These are phyloP conservation scores for Coregonus ussuriensis DNA, from an alignment of 2,797 vertebrate genomes.

Conservation along the genomic window DNA sequence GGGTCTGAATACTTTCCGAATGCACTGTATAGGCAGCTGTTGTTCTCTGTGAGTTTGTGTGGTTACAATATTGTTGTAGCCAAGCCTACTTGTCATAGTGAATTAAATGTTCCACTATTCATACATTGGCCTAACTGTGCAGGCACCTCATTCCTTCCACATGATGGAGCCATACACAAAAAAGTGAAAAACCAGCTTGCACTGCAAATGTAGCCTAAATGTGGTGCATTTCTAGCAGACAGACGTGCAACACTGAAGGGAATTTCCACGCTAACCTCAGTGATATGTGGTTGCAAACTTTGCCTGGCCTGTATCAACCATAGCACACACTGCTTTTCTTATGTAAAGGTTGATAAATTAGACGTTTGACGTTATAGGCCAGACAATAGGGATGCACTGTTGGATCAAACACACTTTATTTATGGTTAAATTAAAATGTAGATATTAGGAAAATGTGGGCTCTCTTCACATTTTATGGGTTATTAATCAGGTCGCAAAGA, in stretches of 20 bases:
- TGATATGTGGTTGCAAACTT: neutral
- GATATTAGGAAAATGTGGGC: neutral
- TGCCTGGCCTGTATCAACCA: neutral
- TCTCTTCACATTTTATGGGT: neutral
- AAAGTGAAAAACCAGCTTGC: neutral
- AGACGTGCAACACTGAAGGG: conserved; percentile 21
- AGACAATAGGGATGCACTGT: neutral
- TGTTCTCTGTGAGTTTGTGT: no score
- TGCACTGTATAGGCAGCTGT: no score
- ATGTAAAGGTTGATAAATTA: neutral
- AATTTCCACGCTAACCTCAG: conserved; percentile 5
- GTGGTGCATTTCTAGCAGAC: conserved; percentile 19
- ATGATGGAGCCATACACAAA: neutral
- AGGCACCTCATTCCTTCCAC: neutral
- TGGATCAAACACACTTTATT: neutral
- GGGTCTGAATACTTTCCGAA: no score
- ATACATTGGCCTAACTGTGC: no score
- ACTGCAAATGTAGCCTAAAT: neutral
- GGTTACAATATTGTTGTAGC: no score
- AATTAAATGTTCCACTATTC: no score
- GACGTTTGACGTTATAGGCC: neutral
- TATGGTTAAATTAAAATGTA: neutral
- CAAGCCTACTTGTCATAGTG: no score
- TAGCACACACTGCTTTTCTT: neutral
- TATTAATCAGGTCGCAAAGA: neutral